These are phyloP conservation scores for Rhysida immarginata DNA, from an alignment of 1,140 invertebrate genomes.

Conservation along the genomic window DNA sequence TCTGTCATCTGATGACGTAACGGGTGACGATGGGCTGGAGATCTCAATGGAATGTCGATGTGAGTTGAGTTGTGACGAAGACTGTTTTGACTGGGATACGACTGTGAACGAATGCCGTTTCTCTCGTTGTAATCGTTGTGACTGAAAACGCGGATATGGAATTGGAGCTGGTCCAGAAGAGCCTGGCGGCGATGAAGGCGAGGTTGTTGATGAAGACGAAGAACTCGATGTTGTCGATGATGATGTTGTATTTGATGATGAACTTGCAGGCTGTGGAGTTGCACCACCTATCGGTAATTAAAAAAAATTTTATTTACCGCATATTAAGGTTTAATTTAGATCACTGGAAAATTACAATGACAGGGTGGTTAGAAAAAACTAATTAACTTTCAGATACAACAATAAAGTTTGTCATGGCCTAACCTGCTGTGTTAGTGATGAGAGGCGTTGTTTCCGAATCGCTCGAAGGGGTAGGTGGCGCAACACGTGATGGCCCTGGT, in stretches of 20 bases:
- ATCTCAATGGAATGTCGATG: conserved; percentile 14
- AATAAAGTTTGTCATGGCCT: no score
- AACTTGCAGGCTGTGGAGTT: conserved; percentile 28
- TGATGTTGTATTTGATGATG: conserved; percentile 11
- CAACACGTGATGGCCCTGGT: conserved; percentile 42
- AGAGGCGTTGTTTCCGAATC: conserved; percentile 30
- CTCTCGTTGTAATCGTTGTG: conserved; percentile 13
- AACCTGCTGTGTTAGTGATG: conserved; percentile 15
- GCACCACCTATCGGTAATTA: conserved; percentile 10
- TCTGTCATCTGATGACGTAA: background rate
- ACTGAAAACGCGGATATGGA: background rate
- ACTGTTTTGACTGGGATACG: conserved; percentile 14
- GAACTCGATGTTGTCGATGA: conserved; percentile 23
- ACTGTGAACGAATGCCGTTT: conserved; percentile 24
- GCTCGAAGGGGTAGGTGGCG: conserved; percentile 44
- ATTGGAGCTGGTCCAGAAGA: conserved; percentile 11
- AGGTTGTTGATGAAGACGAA: conserved; percentile 34
- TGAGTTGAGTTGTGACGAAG: conserved; percentile 1
- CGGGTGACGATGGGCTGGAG: background rate
- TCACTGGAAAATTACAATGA: no score
- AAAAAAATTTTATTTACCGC: no score
- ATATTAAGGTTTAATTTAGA: no score
- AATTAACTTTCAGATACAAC: no score
- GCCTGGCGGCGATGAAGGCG: conserved; percentile 12
- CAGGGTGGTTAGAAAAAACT: no score